phyloP scores from a whole-genome alignment of 1,140 invertebrate species.

The Zaprionus kolodkinae region DNA sequence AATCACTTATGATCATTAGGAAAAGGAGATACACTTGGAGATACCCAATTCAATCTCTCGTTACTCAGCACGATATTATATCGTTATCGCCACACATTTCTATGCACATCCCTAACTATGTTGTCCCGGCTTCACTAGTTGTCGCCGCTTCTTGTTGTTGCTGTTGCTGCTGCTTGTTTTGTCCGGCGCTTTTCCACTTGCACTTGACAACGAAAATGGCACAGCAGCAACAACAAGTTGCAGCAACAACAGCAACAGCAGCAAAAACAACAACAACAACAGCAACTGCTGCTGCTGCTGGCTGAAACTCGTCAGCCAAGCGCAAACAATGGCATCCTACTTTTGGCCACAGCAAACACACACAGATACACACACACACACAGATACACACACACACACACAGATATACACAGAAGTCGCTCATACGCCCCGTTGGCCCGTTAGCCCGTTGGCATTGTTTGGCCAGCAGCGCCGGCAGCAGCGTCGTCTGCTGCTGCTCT shows the following conservation, averaged over 20 bases:
- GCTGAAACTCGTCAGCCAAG: constrained; percentile 55
- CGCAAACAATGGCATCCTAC: constrained; percentile 79
- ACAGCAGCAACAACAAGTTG: constrained; percentile 45
- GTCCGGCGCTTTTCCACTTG: constrained; percentile 69
- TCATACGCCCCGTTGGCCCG: constrained; percentile 80
- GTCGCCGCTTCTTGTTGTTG: constrained; percentile 25
- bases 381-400: constrained; percentile 27
- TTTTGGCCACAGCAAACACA: constrained; percentile 71
- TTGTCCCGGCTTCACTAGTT: not conserved
- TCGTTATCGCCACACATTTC: too few relatives aligned
- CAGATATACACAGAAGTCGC: constrained; percentile 49
- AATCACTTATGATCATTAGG: too few relatives aligned
- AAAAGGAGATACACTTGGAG: too few relatives aligned
- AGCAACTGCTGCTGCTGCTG: constrained; percentile 31
- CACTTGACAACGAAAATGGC: constrained; percentile 80
- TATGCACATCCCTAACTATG: not conserved
- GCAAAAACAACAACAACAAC: constrained; percentile 60
- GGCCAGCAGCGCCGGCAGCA: not conserved
- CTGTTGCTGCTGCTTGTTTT: constrained; percentile 56
- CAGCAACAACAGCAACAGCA: constrained; percentile 39
- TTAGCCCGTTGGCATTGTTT: constrained; percentile 74
- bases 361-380: constrained; percentile 40
- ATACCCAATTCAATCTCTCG: too few relatives aligned
- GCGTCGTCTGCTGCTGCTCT: not conserved
- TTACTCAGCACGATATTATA: too few relatives aligned